A percentile compares a stretch with the other conserved stretches of the same genome.
Evolutionary conservation across 2,888 invertebrate genomes (phyloP).

Genomic region (Synergus gifuensis): DNA sequence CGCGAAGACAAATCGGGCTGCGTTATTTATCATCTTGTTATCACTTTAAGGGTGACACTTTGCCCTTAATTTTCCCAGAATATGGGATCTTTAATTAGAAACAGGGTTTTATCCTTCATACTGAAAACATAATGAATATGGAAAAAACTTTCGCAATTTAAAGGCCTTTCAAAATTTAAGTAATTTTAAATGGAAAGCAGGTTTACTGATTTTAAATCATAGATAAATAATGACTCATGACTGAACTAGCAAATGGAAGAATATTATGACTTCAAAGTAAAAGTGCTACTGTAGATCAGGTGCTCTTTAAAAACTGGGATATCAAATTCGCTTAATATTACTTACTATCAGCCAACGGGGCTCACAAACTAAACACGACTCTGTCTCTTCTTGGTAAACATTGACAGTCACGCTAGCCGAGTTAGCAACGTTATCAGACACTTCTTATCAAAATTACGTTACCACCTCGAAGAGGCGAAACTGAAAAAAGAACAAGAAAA

Average conservation of each 20-base stretch:
- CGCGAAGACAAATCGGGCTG: conserved; percentile 45
- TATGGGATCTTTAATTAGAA: conserved; percentile 24
- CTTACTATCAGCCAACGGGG: conserved; percentile 51
- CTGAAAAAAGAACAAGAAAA: not conserved
- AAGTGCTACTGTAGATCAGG: conserved; percentile 20
- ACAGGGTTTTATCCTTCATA: not conserved
- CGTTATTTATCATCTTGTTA: conserved; percentile 50
- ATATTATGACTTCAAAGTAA: not conserved
- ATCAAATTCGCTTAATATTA: conserved; percentile 30
- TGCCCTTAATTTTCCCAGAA: conserved; percentile 21
- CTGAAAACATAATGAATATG: not conserved
- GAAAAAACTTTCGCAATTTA: not conserved
- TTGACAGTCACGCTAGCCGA: conserved; percentile 46
- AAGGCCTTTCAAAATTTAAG: not conserved
- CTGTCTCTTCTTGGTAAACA: conserved; percentile 58
- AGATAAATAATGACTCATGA: not conserved
- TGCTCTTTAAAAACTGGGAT: conserved; percentile 7
- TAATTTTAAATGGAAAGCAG: not conserved
- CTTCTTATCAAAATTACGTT: conserved; percentile 56
- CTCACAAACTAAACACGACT: conserved; percentile 56
- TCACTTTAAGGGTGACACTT: conserved; percentile 24
- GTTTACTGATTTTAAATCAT: not conserved
- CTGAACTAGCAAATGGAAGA: not conserved
- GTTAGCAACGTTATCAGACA: conserved; percentile 48
- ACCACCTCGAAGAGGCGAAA: not conserved